phyloP scores from a whole-genome alignment of 1,140 invertebrate genomes.

The Eriocheir sinensis region DNA sequence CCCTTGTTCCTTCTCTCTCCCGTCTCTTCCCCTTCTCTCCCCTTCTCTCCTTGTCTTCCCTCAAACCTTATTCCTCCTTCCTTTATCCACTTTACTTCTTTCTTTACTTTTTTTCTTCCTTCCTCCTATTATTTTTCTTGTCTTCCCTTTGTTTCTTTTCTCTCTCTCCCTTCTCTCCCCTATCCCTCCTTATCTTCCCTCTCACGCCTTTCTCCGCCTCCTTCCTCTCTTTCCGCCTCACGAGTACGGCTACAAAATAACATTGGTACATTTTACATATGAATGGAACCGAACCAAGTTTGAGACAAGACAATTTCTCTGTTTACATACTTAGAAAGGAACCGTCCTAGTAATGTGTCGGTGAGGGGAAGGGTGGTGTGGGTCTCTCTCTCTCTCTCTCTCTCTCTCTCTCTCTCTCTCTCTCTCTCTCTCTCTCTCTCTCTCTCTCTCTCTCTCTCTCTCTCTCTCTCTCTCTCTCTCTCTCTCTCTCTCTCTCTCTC shows the following conservation, averaged over 20 bases:
- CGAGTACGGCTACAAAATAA: background rate
- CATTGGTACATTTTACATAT: background rate
- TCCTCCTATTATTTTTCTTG: too few relatives aligned
- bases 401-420: too few relatives aligned
- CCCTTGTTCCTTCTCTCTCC: constrained; percentile 3
- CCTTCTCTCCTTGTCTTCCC: background rate
- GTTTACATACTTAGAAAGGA: background rate
- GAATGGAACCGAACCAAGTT: background rate
- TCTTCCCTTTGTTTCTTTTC: background rate
- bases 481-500: too few relatives aligned
- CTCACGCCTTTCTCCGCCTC: background rate
- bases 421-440: too few relatives aligned
- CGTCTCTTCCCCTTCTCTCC: background rate
- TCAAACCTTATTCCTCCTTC: background rate
- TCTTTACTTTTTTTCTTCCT: background rate
- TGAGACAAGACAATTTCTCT: background rate
- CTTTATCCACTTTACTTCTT: background rate
- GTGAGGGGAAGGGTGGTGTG: background rate
- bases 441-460: too few relatives aligned
- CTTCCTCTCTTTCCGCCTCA: background rate
- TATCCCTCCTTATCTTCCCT: background rate
- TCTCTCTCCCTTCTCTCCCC: too few relatives aligned
- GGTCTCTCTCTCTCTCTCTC: background rate
- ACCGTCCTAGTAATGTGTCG: background rate
- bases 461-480: too few relatives aligned